These are phyloP conservation scores for Pseudococcus jackbeardsleyi DNA, from an alignment of 2,888 invertebrate species.

Conservation along the genomic window DNA sequence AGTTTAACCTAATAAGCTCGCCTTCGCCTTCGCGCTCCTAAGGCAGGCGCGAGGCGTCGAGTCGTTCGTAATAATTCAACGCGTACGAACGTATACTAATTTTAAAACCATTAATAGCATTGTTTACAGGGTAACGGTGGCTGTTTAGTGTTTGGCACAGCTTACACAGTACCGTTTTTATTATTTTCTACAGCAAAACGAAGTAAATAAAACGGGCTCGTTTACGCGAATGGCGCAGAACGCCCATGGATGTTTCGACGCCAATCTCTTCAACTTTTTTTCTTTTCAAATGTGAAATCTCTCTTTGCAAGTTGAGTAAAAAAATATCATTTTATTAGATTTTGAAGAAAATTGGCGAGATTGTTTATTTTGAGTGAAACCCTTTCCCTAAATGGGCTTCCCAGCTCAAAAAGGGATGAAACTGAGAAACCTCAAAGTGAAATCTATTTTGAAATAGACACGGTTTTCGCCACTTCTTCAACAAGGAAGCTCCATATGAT, in stretches of 20 bases:
- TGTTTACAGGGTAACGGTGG: slow-evolving; percentile 54
- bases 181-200: slow-evolving; percentile 32
- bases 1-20: slow-evolving; percentile 25
- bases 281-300: too few relatives aligned
- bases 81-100: slow-evolving; percentile 43
- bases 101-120: slow-evolving; percentile 56
- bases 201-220: slow-evolving; percentile 45
- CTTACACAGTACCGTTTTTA: slow-evolving; percentile 29
- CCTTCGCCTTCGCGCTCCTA: not conserved
- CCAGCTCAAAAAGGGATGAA: too few relatives aligned
- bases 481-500: too few relatives aligned
- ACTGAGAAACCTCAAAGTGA: too few relatives aligned
- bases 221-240: not conserved
- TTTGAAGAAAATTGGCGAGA: too few relatives aligned
- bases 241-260: not conserved
- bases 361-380: too few relatives aligned
- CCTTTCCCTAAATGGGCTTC: too few relatives aligned
- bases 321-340: too few relatives aligned
- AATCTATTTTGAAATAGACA: too few relatives aligned
- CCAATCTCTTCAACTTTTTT: not conserved
- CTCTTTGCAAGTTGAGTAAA: too few relatives aligned
- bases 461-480: too few relatives aligned
- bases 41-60: not conserved
- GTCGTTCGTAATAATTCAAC: slow-evolving; percentile 41
- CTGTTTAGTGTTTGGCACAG: slow-evolving; percentile 61